Base-by-base conservation (phyloP, 2,113 vertebrate species). In the Catharus fuscescens region DNA sequence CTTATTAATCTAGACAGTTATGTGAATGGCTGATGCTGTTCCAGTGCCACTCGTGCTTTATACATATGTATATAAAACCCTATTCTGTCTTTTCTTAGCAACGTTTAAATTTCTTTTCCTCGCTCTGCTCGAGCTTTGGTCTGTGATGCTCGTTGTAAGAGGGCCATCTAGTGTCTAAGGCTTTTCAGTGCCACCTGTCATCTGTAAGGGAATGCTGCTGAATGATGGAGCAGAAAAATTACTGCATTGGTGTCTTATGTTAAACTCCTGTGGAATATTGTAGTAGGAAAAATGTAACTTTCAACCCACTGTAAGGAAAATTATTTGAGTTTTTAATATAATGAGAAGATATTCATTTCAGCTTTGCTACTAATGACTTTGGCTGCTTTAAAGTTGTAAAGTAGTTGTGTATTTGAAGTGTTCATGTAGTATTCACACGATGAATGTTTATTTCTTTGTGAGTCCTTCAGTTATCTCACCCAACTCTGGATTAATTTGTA, bases 151-250 rank as follows among this genome's bases (percentile, higher is more conserved):
- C 86, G 93, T 85, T 96, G 91, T 94, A 91, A 95, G 95, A 93
- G 92, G 90, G 96, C 97, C 98, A 97, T 95, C 97, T 98, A 98
- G 96, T 89, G 97, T 91, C 83, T 70, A 29, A 62, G 52, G 65
- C 40, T 92, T 65, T 82, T 53, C 71, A 91, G 2, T 73, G 21
- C 0, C 6, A 72, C 34, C 72, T 93, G 29, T 65, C 26, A 11
- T 92, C 92, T 92, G 26, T 60, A 14, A 32, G 38, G 61, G 80
- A 47, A 56, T 66, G 64, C 84, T 79, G 38, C 29, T 52, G 70
- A 36, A 19, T 26, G 57, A 52, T 65, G 38, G 69, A 70, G n/a
- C 47, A 71, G 44, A 62, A 84, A 38, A 92, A 79, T 44, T 20
- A 60, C 36, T 80, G 42, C 52, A 23, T 92, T 42, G 26, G 34